These are phyloP conservation scores for Calonectris borealis DNA, from an alignment of 2,113 vertebrate species.

Conservation along the genomic window DNA sequence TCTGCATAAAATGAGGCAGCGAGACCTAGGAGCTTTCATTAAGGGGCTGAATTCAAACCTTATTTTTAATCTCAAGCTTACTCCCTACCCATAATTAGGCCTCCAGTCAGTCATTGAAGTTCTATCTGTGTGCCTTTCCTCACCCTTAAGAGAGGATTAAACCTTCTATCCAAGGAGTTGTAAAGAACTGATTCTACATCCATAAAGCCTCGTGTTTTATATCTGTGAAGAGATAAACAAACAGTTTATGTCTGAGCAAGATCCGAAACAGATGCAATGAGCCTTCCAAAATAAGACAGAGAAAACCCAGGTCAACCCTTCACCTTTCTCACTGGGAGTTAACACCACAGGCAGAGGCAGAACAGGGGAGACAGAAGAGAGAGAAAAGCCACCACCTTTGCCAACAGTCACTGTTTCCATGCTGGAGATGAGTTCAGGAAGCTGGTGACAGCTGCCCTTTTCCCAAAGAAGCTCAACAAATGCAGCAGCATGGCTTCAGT, in stretches of 20 bases:
- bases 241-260: background rate
- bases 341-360: background rate
- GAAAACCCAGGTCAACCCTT: background rate
- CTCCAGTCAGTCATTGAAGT: slow-evolving; percentile 26
- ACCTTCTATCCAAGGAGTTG: background rate
- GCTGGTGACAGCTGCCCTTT: background rate
- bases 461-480: background rate
- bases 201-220: background rate
- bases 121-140: background rate
- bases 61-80: slow-evolving; percentile 38
- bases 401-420: background rate
- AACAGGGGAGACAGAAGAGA: background rate
- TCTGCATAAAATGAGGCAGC: slow-evolving; percentile 24
- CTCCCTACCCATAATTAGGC: slow-evolving; percentile 11
- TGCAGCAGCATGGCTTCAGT: background rate
- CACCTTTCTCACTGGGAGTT: background rate
- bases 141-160: slow-evolving; percentile 30
- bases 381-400: background rate
- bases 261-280: background rate
- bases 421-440: background rate
- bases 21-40: background rate
- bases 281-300: background rate
- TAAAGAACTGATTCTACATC: slow-evolving; percentile 9
- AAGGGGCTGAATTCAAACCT: slow-evolving; percentile 23
- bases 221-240: slow-evolving; percentile 3